Base-by-base conservation (phyloP, 2,797 vertebrate species). In the Paguma larvata region DNA sequence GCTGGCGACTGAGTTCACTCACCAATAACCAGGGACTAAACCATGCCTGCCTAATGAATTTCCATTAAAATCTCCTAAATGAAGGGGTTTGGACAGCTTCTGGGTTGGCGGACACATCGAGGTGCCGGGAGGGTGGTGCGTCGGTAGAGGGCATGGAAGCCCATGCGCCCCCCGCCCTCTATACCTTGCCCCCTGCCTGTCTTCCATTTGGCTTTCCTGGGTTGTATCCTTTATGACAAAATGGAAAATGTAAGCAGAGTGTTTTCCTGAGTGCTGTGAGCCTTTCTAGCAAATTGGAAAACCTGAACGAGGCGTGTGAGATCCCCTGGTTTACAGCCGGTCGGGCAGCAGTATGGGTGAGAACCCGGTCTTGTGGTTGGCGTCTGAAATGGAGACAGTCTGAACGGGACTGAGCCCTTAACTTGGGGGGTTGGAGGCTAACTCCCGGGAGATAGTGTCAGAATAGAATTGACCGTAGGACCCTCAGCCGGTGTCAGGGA, bases 131-230 rank as follows among this genome's bases (percentile, higher is more conserved):
- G 46, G 8, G 14, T 16, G 32, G 25, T 25, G 25, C 6, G 7
- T 11, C 65, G 9, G 15, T 38, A 5, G 14, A 34, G 46, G 73
- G 32, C 32, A 2, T 0, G 12, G 48, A 38, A 67, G 38, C 46
- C 89, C 9, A 0, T 3, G 5, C 6, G 1, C 4, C 2, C 34
- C 32, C 4, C 1, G 3, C 41, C 14, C 30, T 18, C 34, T 44
- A 0, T 11, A 0, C 51, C 38, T 16, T 25, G 21, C 51, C 27
- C 79, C 21, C 0, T 23, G 32, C 3, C 0, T 79, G 38, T 27
- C 84, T 89, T 85, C 32, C 56, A 8, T 51, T 44, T 11, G 4
- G 14, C 56, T 86, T 72, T 75, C 41, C 38, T 13, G 65, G 65
- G 80, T 86, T 48, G 9, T 67, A 25, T 82, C 41, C 59, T 59